Conservation (phyloP, 2,888 invertebrate species). For the Drosophila neoperkinsi region DNA sequence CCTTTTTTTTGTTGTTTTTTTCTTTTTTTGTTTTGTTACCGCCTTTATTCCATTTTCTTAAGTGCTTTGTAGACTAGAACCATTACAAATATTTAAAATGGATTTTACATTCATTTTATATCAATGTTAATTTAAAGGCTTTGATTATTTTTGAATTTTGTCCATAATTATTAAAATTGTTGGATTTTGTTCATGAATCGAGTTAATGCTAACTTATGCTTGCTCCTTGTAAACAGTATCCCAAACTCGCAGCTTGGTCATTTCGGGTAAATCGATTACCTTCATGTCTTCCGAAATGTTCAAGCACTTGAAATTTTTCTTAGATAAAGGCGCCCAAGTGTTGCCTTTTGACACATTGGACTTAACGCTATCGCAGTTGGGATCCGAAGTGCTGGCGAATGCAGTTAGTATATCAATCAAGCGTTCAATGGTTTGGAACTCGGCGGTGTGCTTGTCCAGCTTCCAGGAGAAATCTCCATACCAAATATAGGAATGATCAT, state of each 20-base stretch:
- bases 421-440: slow-evolving; percentile 82
- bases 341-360: slow-evolving; percentile 22
- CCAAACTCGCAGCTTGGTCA: slow-evolving; percentile 78
- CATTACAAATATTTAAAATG: background rate
- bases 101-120: background rate
- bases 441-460: slow-evolving; percentile 71
- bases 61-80: background rate
- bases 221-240: slow-evolving; percentile 65
- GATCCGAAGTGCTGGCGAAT: slow-evolving; percentile 81
- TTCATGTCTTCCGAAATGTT: slow-evolving; percentile 76
- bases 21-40: background rate
- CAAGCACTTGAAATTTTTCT: slow-evolving; percentile 67
- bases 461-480: slow-evolving; percentile 78
- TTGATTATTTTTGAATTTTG: background rate
- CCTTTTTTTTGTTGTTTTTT: background rate
- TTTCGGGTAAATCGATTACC: slow-evolving; percentile 80
- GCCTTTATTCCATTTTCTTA: background rate
- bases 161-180: background rate
- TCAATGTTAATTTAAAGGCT: slow-evolving; percentile 20
- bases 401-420: slow-evolving; percentile 82
- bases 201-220: background rate
- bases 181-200: background rate
- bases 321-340: slow-evolving; percentile 60
- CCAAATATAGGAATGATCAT: slow-evolving; percentile 84
- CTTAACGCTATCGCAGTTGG: slow-evolving; percentile 67